phyloP scores from a whole-genome alignment of 2,888 invertebrate genomes.

The Heliconius hortense region DNA sequence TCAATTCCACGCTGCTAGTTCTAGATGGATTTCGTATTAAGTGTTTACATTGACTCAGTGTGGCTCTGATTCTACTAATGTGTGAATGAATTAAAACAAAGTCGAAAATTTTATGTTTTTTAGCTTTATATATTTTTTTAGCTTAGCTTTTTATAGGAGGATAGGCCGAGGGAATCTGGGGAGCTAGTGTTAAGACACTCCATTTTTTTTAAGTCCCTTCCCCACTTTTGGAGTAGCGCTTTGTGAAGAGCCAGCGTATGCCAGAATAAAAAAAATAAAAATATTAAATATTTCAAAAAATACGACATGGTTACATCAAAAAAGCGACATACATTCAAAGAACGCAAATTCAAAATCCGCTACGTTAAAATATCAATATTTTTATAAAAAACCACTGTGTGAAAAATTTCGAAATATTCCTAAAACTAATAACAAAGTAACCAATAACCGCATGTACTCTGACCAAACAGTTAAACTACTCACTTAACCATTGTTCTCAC shows the following conservation, averaged over 20 bases:
- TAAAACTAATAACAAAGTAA: neutral
- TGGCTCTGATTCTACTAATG: neutral
- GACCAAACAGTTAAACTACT: constrained; percentile 45
- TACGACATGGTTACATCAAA: no score
- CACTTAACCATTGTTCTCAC: constrained; percentile 35
- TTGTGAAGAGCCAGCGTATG: no score
- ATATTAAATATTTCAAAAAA: no score
- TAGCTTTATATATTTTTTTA: neutral
- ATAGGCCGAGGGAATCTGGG: neutral
- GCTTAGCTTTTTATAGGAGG: no score
- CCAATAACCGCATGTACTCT: constrained; percentile 6
- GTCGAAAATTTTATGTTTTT: neutral
- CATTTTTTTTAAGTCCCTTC: neutral
- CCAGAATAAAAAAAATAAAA: no score
- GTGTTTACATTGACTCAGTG: constrained; percentile 14
- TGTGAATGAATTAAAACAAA: constrained; percentile 7
- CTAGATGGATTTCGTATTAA: constrained; percentile 19
- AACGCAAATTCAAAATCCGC: no score
- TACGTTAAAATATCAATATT: no score
- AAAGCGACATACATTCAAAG: no score
- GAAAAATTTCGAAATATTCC: no score
- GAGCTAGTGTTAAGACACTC: neutral
- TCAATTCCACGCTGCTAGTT: constrained; percentile 4
- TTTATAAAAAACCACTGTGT: no score
- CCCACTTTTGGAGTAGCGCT: neutral